These are phyloP conservation scores for Euproctis similis DNA, from an alignment of 2,888 invertebrate genomes.

Conservation along the genomic window DNA sequence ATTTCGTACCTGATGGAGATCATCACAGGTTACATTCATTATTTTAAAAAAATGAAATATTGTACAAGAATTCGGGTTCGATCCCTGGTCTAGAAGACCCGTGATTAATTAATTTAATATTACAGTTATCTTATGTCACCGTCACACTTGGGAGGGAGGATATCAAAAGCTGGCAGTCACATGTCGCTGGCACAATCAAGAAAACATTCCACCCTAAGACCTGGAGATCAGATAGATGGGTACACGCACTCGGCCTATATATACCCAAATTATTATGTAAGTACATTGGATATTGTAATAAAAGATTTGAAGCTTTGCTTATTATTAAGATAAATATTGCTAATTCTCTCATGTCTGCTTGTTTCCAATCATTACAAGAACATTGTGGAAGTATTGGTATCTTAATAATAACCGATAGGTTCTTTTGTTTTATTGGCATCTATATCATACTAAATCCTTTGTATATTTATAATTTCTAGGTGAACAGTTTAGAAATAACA, in stretches of 20 bases:
- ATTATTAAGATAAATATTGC: no score
- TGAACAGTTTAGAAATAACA: slow-evolving; percentile 79
- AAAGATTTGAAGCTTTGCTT: no score
- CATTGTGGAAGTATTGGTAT: no score
- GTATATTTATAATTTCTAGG: slow-evolving; percentile 56
- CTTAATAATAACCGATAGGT: no score
- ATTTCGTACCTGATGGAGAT: slow-evolving; percentile 71
- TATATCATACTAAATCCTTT: no score
- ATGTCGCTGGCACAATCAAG: slow-evolving; percentile 74
- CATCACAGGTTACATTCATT: slow-evolving; percentile 64
- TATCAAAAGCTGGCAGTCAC: slow-evolving; percentile 80
- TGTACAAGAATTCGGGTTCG: no score
- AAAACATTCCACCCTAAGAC: slow-evolving; percentile 73
- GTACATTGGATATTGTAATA: no score
- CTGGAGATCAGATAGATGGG: slow-evolving; percentile 75
- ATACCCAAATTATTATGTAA: slow-evolving; percentile 80
- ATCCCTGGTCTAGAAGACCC: no score
- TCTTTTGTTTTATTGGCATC: no score
- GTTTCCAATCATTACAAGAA: no score
- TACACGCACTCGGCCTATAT: slow-evolving; percentile 69
- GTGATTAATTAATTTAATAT: slow-evolving; percentile 1
- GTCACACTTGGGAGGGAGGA: slow-evolving; percentile 72
- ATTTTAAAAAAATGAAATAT: no score
- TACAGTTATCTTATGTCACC: slow-evolving; percentile 63
- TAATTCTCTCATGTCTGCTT: no score